Evolutionary conservation across 2,888 invertebrate genomes (phyloP), one percentile per base, ranked within the genome.

Genomic region (Drosophila prolongata): DNA sequence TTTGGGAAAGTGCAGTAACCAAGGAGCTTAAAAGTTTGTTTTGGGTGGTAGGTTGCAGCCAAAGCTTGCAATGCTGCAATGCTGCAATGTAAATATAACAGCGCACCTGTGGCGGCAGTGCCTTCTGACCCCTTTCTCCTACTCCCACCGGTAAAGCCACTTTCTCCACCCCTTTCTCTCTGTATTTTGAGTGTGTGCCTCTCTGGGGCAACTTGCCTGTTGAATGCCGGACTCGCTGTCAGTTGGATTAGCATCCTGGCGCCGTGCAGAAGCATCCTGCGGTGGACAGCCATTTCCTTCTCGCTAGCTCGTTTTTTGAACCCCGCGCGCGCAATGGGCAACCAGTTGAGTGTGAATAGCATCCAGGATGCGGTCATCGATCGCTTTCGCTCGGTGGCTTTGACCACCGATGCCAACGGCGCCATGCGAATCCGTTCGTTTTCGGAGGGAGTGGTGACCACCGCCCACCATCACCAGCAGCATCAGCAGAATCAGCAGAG

Each of bases 321-420:
- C 11, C 16, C 49, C 16, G 6, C 16, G 35, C 34, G 49, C 49
- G n/a, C 27, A 53, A 89, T 90, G 90, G 90, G 90, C 62, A 90
- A 90, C 76, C 89, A 89, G 60, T 77, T 90, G 76, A 90, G 85
- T 61, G 80, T 90, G 47, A 90, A 76, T 69, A 80, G 88, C 75
- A 75, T 90, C 54, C 90, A 90, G 76, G 90, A 87, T 61, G 89
- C 90, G 60, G 85, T 90, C 70, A 85, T 90, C 65, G 90, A 90
- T 78, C 90, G 90, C 49, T 90, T 90, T 54, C 89, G 87, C 57
- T 89, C 90, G 30, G 87, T 90, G 44, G 84, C 90, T 5, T 55
- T 90, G n/a, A 90, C 90, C 27, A 90, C 90, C 4, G 90, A 90
- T 49, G 89, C 84, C 62, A 81, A 86, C 68, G 90, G 90, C 4